Evolutionary conservation across 2,113 vertebrate genomes (phyloP).

Genomic region (Daphoenositta chrysoptera): DNA sequence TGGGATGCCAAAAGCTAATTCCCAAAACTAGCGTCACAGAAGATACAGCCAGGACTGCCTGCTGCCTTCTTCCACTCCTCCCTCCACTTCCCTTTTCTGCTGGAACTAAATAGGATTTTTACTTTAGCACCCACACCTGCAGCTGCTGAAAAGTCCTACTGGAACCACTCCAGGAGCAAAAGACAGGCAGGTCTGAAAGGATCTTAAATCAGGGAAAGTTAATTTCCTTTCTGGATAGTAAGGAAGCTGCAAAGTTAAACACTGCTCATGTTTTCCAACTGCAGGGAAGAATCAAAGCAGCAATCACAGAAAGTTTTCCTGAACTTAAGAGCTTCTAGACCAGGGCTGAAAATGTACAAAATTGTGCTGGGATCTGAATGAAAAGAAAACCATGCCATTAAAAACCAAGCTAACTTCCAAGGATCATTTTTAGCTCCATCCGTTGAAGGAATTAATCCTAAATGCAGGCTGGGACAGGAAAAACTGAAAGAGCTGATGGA

Average conservation of each 20-base stretch:
- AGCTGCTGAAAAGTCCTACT: constrained; percentile 45
- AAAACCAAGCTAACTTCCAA: background rate
- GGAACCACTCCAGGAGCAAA: constrained; percentile 25
- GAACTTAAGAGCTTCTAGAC: background rate
- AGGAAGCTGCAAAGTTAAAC: constrained; percentile 40
- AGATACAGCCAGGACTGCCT: background rate
- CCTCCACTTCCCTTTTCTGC: background rate
- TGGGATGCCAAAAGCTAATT: background rate
- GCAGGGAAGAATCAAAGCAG: constrained; percentile 26
- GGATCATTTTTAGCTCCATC: background rate
- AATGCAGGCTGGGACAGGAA: background rate
- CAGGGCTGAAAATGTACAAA: background rate
- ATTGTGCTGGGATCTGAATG: background rate
- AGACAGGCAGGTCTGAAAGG: constrained; percentile 52
- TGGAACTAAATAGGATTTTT: constrained; percentile 42
- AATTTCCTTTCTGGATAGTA: constrained; percentile 59
- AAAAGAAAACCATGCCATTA: background rate
- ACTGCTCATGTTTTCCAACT: constrained; percentile 41
- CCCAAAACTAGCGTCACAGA: background rate
- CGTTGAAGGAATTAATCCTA: background rate
- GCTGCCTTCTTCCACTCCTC: background rate
- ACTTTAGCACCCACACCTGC: constrained; percentile 54
- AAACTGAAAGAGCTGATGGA: background rate
- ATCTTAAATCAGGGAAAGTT: constrained; percentile 63
- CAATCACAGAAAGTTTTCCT: constrained; percentile 8